These are phyloP conservation scores for Spea multiplicata DNA, from an alignment of 2,113 vertebrate species.

Conservation along the genomic window DNA sequence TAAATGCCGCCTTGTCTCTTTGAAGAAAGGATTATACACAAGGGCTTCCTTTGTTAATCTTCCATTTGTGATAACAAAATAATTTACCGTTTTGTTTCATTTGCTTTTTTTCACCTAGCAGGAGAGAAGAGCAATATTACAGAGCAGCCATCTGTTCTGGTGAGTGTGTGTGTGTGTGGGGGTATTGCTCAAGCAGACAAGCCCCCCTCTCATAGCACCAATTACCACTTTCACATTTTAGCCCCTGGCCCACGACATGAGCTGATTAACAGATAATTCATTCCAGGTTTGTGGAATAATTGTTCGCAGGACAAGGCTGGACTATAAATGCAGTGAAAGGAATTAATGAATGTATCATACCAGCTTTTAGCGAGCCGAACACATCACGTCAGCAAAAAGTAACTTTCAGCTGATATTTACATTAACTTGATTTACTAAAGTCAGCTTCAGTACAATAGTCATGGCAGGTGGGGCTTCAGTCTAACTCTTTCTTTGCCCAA, in stretches of 20 bases:
- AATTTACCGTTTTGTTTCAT: conserved; percentile 51
- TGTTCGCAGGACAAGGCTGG: conserved; percentile 60
- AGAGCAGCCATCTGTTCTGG: conserved; percentile 57
- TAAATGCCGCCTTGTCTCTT: too few relatives aligned
- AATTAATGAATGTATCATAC: conserved; percentile 65
- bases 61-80: conserved; percentile 6
- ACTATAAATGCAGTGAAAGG: conserved; percentile 63
- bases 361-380: conserved; percentile 63
- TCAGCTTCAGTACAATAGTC: conserved; percentile 40
- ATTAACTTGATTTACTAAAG: conserved; percentile 53
- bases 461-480: conserved; percentile 5
- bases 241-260: conserved; percentile 49
- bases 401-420: conserved; percentile 52
- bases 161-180: conserved; percentile 46
- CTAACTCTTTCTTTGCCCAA: too few relatives aligned
- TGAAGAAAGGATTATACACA: not conserved
- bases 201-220: conserved; percentile 48
- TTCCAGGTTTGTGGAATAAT: conserved; percentile 57
- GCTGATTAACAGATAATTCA: conserved; percentile 61
- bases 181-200: conserved; percentile 30
- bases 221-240: conserved; percentile 57
- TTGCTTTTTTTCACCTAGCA: conserved; percentile 55
- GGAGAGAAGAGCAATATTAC: conserved; percentile 51
- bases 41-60: not conserved
- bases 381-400: conserved; percentile 44